Conservation (phyloP, 2,113 vertebrate genomes). For the Noctilio leporinus region DNA sequence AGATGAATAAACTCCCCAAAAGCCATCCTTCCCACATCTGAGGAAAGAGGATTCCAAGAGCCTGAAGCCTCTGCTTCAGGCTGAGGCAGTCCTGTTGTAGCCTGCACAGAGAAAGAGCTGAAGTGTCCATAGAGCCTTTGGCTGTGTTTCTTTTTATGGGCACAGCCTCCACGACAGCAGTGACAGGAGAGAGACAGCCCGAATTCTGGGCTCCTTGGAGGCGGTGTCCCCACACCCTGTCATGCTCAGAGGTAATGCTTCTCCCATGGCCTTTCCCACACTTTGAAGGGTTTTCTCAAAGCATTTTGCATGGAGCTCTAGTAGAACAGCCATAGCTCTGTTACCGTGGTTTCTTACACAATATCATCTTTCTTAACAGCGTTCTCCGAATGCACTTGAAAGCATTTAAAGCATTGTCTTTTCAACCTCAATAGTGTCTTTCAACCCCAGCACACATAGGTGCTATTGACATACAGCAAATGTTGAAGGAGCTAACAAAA, state of each 20-base stretch:
- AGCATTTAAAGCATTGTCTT: not conserved
- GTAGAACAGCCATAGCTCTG: not conserved
- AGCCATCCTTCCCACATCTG: too few species aligned
- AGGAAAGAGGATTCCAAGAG: not conserved
- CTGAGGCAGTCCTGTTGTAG: not conserved
- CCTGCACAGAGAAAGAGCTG: fast-evolving
- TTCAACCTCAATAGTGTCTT: not conserved
- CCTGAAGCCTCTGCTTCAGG: not conserved
- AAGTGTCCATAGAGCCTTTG: fast-evolving
- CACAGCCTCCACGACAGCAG: not conserved
- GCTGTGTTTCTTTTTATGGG: not conserved
- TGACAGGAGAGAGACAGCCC: not conserved
- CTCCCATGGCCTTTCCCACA: not conserved
- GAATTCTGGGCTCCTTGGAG: not conserved
- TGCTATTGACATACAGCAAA: not conserved
- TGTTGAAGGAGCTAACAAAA: not conserved
- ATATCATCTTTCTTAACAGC: not conserved
- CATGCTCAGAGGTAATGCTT: not conserved
- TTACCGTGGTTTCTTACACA: not conserved
- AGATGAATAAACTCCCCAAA: not conserved
- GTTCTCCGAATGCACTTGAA: not conserved
- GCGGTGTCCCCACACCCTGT: not conserved
- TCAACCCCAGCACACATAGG: not conserved
- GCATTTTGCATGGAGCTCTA: not conserved
- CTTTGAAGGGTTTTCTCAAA: not conserved